These are phyloP conservation scores for Quadroppia sp. DNA, from an alignment of 2,888 invertebrate species.

Conservation along the genomic window DNA sequence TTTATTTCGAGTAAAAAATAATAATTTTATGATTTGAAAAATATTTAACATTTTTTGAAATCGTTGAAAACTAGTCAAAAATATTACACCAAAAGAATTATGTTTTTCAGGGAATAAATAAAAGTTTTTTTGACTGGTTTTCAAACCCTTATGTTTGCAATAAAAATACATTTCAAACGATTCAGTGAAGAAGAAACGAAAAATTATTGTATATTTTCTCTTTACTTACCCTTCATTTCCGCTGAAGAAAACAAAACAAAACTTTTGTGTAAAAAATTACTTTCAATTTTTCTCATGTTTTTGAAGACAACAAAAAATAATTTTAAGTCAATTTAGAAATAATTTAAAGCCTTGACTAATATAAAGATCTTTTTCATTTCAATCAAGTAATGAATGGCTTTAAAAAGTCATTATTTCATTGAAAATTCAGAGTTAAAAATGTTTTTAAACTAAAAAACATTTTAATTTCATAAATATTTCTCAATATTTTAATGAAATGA, in stretches of 20 bases:
- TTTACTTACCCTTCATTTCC: background rate
- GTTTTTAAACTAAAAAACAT: too few species aligned
- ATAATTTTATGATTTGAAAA: too few species aligned
- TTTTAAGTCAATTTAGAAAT: background rate
- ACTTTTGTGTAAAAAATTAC: too few species aligned
- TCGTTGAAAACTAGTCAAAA: too few species aligned
- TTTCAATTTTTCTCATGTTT: background rate
- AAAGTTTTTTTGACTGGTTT: background rate
- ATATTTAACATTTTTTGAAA: too few species aligned
- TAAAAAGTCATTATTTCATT: too few species aligned
- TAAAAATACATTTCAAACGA: slow-evolving; percentile 1
- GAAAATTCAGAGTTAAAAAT: too few species aligned
- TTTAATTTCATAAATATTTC: too few species aligned
- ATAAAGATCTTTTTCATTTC: background rate
- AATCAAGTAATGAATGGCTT: background rate
- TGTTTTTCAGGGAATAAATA: background rate
- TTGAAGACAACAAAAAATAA: too few species aligned
- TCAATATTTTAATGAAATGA: too few species aligned
- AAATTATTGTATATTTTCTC: background rate
- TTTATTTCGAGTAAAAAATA: too few species aligned
- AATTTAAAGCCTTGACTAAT: background rate
- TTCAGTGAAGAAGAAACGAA: slow-evolving; percentile 4
- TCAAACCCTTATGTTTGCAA: background rate
- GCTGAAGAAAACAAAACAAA: background rate
- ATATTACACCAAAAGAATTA: too few species aligned